Conservation (phyloP, 1,140 invertebrate genomes). For the Bombus huntii region DNA sequence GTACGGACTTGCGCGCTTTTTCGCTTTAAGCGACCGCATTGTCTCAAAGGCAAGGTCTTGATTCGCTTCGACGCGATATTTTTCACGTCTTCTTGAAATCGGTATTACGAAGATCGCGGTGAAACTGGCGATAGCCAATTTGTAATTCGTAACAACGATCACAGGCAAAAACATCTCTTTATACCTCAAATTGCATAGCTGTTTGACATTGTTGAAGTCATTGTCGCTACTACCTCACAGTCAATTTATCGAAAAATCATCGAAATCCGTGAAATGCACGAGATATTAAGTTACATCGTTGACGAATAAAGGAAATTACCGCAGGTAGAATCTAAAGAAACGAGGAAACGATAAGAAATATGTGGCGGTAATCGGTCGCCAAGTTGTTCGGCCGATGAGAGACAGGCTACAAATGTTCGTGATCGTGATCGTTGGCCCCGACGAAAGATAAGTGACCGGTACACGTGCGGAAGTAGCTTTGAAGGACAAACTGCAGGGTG, state of each 20-base stretch:
- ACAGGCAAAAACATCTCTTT: no score
- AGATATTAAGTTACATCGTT: no score
- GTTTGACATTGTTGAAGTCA: no score
- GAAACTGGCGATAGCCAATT: no score
- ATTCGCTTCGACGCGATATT: not conserved
- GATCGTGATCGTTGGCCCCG: constrained; percentile 10
- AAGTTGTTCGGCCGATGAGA: not conserved
- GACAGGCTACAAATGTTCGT: not conserved
- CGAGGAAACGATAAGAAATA: not conserved
- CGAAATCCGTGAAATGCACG: no score
- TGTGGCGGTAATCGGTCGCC: not conserved
- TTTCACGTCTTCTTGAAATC: not conserved
- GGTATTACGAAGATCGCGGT: not conserved
- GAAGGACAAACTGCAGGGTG: constrained; percentile 38
- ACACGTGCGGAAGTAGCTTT: constrained; percentile 36
- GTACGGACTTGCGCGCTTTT: not conserved
- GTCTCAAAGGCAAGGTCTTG: not conserved
- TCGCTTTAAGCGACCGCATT: not conserved
- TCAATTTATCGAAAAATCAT: no score
- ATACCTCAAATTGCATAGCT: no score
- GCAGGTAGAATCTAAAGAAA: not conserved
- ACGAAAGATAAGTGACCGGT: constrained; percentile 2
- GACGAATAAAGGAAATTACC: not conserved
- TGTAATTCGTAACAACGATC: no score
- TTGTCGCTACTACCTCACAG: no score